Evolutionary conservation across 2,113 vertebrate genomes (phyloP), one percentile per base, ranked within the genome.

Genomic region (Planiliza haematocheilus): DNA sequence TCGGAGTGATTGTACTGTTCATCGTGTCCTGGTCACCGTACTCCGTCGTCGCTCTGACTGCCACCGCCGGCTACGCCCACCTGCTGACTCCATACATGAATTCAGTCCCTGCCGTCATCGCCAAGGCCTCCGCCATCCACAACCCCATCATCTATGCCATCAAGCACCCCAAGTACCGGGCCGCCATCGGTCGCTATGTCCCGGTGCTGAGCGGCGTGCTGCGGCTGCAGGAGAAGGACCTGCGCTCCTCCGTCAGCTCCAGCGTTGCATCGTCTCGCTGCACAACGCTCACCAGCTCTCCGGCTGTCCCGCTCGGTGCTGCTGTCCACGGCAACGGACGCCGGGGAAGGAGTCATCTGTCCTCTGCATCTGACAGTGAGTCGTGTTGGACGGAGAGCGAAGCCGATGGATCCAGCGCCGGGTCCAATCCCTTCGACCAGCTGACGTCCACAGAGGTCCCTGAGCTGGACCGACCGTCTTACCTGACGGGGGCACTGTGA

Each of bases 61-160:
- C 77, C 51, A 80, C 77, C 0, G 64, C 64, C 0, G 64, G 79
- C 45, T 96, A 97, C 0, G 87, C 95, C 0, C 93, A 95, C 0
- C 13, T 95, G 20, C 89, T 97, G 39, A 97, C 95, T 1, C 96
- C 96, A 1, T 95, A 95, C 73, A 92, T 93, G 94, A 96, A 94
- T 43, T 74, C 77, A 0, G 64, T 80, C 3, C 77, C 77, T 0
- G 70, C 77, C 2, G 50, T 80, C 64, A 69, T 80, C 1, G 77
- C 77, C 58, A 80, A 80, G 46, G 70, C 70, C 66, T 97, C 96
- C 34, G 94, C 96, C 70, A 97, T 97, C 78, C 95, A 97, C 88
- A 97, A 97, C 86, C 96, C 96, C 63, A 96, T 97, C 56, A 94
- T 97, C 84, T 97, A 97, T 0, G 96, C 96, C 87, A 95, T 97